Evolutionary conservation across 2,797 vertebrate genomes (phyloP), one percentile per base, ranked within the genome.

Genomic region (Oreochromis grahami): DNA sequence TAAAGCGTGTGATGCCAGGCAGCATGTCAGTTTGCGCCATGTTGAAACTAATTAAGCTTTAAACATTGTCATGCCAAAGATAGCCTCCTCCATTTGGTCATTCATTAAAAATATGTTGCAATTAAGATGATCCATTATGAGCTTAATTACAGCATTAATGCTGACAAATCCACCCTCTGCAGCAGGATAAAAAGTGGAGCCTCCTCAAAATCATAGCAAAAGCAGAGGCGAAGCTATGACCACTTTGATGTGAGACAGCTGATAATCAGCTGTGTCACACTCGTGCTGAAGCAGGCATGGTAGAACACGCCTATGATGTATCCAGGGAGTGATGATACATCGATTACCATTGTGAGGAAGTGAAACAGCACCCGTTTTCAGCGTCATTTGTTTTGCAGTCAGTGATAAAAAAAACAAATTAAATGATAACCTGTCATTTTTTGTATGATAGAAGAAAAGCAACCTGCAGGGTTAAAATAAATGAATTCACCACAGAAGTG

Each of bases 81-180:
- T 87, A 91, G 87, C 87, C 87, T 79, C 56, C 84, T 87, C 84
- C 78, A 86, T 90, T 93, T 60, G 88, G 91, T 85, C 86, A 91
- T 91, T 90, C 88, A 94, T 94, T 93, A 92, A 94, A 93, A 90
- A 91, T 89, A 88, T 91, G 93, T 92, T 87, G 83, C 89, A 92
- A 94, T 93, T 92, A 93, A 86, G 82, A 92, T 41, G 84, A 95
- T 92, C 85, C 87, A 91, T 93, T 94, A 92, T 83, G 85, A 63
- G 83, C 86, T 87, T 94, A 91, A 93, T 93, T 87, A 88, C 41
- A n/a, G 63, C 83, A 82, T 91, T 93, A 92, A 90, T 60, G 52
- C 83, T 74, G 89, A 83, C 84, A 92, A 91, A 90, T 90, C 83
- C 84, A 88, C 81, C 84, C 70, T n/a, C 65, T 53, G 68, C 72